These are phyloP conservation scores for Periophthalmodon schlosseri DNA, from an alignment of 2,113 vertebrate species.

Conservation along the genomic window DNA sequence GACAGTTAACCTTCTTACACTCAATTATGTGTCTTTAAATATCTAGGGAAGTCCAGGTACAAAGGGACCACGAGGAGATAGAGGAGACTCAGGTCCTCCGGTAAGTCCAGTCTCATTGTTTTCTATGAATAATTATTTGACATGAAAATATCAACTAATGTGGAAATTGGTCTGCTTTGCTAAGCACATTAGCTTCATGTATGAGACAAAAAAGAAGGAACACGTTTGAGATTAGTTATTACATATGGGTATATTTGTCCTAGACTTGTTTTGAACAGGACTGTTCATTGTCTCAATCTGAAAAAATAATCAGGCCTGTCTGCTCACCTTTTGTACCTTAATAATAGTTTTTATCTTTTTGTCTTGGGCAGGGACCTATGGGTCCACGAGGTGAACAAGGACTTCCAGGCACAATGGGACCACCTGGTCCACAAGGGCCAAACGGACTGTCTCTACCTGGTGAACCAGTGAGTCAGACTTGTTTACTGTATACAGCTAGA, in stretches of 20 bases:
- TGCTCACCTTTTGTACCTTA: background rate
- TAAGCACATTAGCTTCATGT: background rate
- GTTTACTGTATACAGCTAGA: background rate
- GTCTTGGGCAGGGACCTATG: conserved; percentile 80
- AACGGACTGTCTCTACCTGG: conserved; percentile 94
- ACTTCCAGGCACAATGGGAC: conserved; percentile 86
- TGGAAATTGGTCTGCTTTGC: background rate
- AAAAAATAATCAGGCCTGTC: conserved; percentile 12
- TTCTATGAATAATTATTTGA: background rate
- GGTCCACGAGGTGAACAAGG: conserved; percentile 91
- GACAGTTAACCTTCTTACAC: conserved; percentile 46
- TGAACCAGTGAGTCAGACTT: conserved; percentile 82
- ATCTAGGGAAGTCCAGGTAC: conserved; percentile 90
- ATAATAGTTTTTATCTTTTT: conserved; percentile 33
- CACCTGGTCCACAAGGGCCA: conserved; percentile 94
- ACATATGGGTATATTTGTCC: conserved; percentile 32
- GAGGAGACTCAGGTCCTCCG: conserved; percentile 83
- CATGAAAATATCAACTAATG: background rate
- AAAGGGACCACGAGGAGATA: conserved; percentile 94
- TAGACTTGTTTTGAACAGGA: conserved; percentile 22
- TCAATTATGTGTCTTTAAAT: conserved; percentile 33
- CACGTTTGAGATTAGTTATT: conserved; percentile 58
- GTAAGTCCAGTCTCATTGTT: conserved; percentile 78
- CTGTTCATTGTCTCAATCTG: conserved; percentile 13
- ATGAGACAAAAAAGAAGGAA: conserved; percentile 19